These are phyloP conservation scores for Manis pentadactyla DNA, from an alignment of 2,797 vertebrate species.

Conservation along the genomic window DNA sequence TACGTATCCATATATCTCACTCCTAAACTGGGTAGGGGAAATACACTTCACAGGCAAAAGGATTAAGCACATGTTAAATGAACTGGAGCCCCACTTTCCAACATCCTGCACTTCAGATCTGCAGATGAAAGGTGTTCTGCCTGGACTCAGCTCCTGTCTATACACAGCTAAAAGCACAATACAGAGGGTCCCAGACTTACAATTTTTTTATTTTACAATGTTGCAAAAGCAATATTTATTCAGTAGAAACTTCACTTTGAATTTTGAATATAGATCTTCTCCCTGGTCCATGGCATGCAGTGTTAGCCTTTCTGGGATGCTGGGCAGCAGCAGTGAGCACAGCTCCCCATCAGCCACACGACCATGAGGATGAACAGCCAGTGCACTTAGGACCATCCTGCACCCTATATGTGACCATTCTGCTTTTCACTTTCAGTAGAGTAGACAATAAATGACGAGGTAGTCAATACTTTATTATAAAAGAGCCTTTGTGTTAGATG, in stretches of 20 bases:
- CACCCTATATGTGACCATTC: not conserved
- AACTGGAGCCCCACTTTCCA: not conserved
- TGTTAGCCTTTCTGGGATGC: not conserved
- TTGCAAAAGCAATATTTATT: not conserved
- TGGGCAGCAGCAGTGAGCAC: not conserved
- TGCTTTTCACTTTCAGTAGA: not conserved
- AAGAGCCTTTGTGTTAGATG: not conserved
- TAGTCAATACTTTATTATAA: not conserved
- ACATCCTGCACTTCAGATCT: constrained; percentile 28
- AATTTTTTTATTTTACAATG: not conserved
- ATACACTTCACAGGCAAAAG: not conserved
- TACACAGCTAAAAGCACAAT: constrained; percentile 53
- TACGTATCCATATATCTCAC: not conserved
- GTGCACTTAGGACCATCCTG: not conserved
- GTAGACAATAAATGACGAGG: not conserved
- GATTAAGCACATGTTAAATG: not conserved
- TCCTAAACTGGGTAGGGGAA: not conserved
- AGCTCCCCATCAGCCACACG: not conserved
- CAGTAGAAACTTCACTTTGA: not conserved
- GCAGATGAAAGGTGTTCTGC: constrained; percentile 50
- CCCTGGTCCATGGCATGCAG: not conserved
- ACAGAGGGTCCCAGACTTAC: not conserved
- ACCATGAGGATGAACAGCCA: not conserved
- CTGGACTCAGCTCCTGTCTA: not conserved
- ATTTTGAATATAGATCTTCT: not conserved